A percentile compares a stretch with the other conserved stretches of the same genome.
phyloP scores from a whole-genome alignment of 2,888 invertebrate genomes.

The Hoplodrina ambigua region DNA sequence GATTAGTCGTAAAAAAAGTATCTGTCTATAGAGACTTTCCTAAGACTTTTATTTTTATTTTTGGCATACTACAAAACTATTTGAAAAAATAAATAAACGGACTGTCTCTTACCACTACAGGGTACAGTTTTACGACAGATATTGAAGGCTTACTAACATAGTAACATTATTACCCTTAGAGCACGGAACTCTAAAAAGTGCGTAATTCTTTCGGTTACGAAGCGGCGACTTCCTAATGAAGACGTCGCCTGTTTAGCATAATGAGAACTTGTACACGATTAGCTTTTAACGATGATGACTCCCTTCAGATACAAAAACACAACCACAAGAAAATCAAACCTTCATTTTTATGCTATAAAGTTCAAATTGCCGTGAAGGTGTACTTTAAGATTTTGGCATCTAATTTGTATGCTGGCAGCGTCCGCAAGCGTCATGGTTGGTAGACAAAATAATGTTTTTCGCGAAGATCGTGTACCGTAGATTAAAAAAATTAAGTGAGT shows the following conservation, averaged over 20 bases:
- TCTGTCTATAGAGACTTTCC: no score
- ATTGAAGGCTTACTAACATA: neutral
- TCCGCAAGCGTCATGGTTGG: constrained; percentile 81
- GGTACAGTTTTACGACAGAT: constrained; percentile 11
- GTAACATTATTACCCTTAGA: constrained; percentile 11
- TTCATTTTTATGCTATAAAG: constrained; percentile 39
- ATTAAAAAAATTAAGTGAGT: constrained; percentile 73
- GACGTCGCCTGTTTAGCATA: constrained; percentile 81
- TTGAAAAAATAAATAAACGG: no score
- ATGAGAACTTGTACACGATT: constrained; percentile 86
- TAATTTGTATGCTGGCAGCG: constrained; percentile 82
- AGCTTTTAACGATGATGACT: constrained; percentile 88
- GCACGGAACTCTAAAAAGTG: constrained; percentile 51
- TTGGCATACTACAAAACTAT: no score
- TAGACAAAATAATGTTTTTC: constrained; percentile 83
- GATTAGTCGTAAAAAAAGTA: no score
- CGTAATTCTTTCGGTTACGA: constrained; percentile 60
- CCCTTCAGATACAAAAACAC: constrained; percentile 63
- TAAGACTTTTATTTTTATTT: no score
- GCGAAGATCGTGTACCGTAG: constrained; percentile 69
- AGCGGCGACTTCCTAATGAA: constrained; percentile 77
- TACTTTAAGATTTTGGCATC: constrained; percentile 68
- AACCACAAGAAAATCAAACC: constrained; percentile 58
- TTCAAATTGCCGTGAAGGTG: constrained; percentile 47
- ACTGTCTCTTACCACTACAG: no score